Evolutionary conservation across 2,797 vertebrate genomes (phyloP).

Genomic region (Sciurus carolinensis): DNA sequence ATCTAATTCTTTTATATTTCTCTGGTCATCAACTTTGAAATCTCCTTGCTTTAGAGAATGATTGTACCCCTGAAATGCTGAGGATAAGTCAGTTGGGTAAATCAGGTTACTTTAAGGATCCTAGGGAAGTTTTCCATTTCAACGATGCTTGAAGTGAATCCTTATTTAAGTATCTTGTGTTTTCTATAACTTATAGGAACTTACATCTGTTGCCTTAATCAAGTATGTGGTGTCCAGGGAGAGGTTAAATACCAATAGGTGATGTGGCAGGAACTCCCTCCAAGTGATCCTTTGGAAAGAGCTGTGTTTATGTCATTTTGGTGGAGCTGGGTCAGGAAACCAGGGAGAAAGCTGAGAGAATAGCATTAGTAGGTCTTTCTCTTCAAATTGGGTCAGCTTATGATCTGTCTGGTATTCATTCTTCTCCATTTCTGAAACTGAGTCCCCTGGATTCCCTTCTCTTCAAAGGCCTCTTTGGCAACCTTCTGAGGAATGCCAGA

Average conservation of each 20-base stretch:
- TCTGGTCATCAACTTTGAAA: constrained; percentile 57
- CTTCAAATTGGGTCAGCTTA: constrained; percentile 57
- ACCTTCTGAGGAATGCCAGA: constrained; percentile 86
- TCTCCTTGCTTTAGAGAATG: not conserved
- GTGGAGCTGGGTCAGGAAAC: constrained; percentile 2
- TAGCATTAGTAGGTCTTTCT: constrained; percentile 62
- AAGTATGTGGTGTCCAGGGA: not conserved
- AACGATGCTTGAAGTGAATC: constrained; percentile 49
- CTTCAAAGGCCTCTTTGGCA: constrained; percentile 77
- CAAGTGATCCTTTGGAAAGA: constrained; percentile 36
- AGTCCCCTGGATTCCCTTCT: constrained; percentile 78
- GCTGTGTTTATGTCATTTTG: not conserved
- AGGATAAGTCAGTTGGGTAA: constrained; percentile 21
- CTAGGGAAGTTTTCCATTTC: constrained; percentile 10
- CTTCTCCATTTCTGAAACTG: constrained; percentile 69
- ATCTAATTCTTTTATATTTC: constrained; percentile 54
- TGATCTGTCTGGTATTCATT: constrained; percentile 57
- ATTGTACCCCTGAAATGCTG: not conserved
- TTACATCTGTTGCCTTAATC: constrained; percentile 39
- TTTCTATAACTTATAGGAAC: not conserved
- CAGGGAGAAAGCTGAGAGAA: not conserved
- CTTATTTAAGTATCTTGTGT: constrained; percentile 21
- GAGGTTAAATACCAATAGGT: constrained; percentile 28
- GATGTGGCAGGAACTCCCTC: not conserved
- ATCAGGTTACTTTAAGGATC: constrained; percentile 19